Evolutionary conservation across 2,888 invertebrate genomes (phyloP), one percentile per base, ranked within the genome.

Genomic region (Diogma glabrata): DNA sequence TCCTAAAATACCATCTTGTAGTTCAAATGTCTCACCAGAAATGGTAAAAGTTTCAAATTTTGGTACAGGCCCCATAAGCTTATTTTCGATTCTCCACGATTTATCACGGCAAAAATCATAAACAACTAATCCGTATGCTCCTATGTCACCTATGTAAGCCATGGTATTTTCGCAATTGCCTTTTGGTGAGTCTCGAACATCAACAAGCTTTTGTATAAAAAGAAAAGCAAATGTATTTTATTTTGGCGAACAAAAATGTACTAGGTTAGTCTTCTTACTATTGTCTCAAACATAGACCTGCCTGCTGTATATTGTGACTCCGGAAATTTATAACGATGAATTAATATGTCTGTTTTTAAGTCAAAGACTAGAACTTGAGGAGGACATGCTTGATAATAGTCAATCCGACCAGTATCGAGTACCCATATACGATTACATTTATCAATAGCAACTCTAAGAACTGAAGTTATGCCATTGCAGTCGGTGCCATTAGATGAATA

Each of bases 341-440:
- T 60, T 38, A 70, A 62, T 1, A 75, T 76, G 60, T 85, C 78
- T 0, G 74, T 80, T 22, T 62, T 61, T 50, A 88, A 64, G 61
- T 86, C 81, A 61, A 87, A 86, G 1, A 84, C 80, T 2, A 87
- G 67, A 3, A 90, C 65, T 63, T 89, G 84, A 0, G 89, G 84
- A 0, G 76, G 75, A 59, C 90, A 90, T 24, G 73, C 63, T 58
- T 77, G 76, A 1, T 61, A 57, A 0, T 78, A 76, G 1, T 74
- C 77, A 22, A 85, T 73, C 59, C 75, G 77, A 3, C 70, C 70
- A 0, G 77, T 77, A 59, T 84, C 84, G 46, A 83, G 59, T 1
- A 82, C 75, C 84, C 83, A 84, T 55, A 84, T 66, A 48, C 81
- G 69, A 1, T 73, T 72, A 58, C 81, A 82, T 48, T 74, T 67